Conservation (phyloP, 2,113 vertebrate species). For the Zootoca vivipara region DNA sequence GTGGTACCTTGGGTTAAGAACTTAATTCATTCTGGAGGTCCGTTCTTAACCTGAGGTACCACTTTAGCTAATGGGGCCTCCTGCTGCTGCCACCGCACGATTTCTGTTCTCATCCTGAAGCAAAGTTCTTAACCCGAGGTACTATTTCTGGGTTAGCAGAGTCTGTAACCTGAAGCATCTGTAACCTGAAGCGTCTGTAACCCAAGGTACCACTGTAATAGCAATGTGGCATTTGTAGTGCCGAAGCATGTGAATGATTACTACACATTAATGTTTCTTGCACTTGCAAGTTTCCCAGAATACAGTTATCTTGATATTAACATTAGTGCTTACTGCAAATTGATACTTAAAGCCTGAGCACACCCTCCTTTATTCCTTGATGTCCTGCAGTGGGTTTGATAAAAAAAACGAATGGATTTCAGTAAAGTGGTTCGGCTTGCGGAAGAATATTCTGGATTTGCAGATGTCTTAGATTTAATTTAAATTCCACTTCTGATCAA, state of each 20-base stretch:
- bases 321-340: neutral
- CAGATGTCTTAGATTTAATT: neutral
- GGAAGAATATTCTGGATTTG: neutral
- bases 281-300: neutral
- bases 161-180: too few species aligned
- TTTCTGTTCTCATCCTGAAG: too few species aligned
- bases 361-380: neutral
- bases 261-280: neutral
- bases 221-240: neutral
- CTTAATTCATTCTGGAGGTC: too few species aligned
- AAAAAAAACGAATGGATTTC: neutral
- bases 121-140: too few species aligned
- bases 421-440: neutral
- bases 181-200: too few species aligned
- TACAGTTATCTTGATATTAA: neutral
- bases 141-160: too few species aligned
- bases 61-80: too few species aligned
- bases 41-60: too few species aligned
- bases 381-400: neutral
- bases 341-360: neutral
- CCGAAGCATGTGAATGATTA: neutral
- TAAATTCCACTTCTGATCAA: neutral
- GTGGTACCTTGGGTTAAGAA: too few species aligned
- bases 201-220: too few species aligned
- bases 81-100: too few species aligned